Conservation (phyloP, 2,888 invertebrate species). For the Argyresthia albistria region DNA sequence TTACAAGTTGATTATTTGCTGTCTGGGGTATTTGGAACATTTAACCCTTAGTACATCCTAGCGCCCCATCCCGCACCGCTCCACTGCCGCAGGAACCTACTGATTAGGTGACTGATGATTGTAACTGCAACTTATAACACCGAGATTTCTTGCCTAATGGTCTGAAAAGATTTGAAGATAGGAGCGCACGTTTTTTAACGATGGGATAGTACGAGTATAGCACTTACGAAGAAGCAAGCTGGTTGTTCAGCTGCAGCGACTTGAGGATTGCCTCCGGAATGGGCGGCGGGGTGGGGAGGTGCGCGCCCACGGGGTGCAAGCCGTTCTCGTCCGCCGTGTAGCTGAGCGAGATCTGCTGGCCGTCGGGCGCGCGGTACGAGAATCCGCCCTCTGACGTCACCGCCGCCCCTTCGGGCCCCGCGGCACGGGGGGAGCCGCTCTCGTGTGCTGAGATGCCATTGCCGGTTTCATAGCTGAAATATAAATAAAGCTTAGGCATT, state of each 20-base stretch:
- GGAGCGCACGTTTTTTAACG: too few relatives aligned
- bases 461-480: constrained; percentile 69
- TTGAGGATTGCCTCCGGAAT: constrained; percentile 68
- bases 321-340: constrained; percentile 80
- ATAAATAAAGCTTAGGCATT: too few relatives aligned
- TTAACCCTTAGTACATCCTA: too few relatives aligned
- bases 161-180: too few relatives aligned
- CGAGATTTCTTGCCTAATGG: too few relatives aligned
- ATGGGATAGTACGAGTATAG: too few relatives aligned
- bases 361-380: constrained; percentile 77
- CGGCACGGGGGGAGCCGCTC: constrained; percentile 63
- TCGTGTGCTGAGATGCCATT: constrained; percentile 75
- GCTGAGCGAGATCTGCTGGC: constrained; percentile 71
- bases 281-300: constrained; percentile 71
- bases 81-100: too few relatives aligned
- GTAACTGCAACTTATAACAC: too few relatives aligned
- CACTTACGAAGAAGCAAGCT: constrained; percentile 43
- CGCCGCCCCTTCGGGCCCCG: constrained; percentile 54
- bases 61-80: too few relatives aligned
- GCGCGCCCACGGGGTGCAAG: constrained; percentile 73
- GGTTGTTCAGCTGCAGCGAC: constrained; percentile 49
- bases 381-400: constrained; percentile 74
- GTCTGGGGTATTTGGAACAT: too few relatives aligned
- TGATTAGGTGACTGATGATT: too few relatives aligned
- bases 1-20: too few relatives aligned